Percentiles rank a stretch among this genome's conserved stretches.
Conservation (phyloP, 2,113 vertebrate species). For the Procavia capensis region DNA sequence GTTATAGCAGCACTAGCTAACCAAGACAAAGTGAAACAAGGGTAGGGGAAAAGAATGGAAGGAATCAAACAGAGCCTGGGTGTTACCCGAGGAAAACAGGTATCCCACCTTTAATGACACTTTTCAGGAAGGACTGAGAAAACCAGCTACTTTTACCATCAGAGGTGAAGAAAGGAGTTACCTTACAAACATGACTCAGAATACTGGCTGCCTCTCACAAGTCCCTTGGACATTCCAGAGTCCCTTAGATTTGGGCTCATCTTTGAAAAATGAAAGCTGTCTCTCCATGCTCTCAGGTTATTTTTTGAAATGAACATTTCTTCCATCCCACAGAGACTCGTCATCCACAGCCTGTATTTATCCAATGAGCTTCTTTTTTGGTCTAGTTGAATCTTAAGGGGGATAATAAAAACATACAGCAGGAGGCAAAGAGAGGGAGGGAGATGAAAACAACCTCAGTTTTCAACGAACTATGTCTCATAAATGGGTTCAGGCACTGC, state of each 20-base stretch:
- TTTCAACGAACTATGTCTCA: not conserved
- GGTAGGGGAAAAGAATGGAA: not conserved
- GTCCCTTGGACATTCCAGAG: not conserved
- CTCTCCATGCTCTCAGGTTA: conserved; percentile 14
- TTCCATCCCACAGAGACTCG: not conserved
- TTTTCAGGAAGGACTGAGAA: not conserved
- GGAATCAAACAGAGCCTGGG: not conserved
- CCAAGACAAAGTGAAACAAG: not conserved
- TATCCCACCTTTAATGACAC: not conserved
- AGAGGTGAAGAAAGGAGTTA: not conserved
- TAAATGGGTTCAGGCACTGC: not conserved
- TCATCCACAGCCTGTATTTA: conserved; percentile 46
- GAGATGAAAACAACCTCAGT: not conserved
- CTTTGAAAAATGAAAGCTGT: not conserved
- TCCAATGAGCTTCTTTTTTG: conserved; percentile 57
- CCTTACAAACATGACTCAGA: not conserved
- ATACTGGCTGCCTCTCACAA: not conserved
- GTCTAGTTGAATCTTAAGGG: conserved; percentile 49
- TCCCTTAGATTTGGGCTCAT: not conserved
- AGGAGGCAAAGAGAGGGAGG: not conserved
- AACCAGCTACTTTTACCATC: fast-evolving
- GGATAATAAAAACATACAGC: conserved; percentile 42
- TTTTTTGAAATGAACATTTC: conserved; percentile 59
- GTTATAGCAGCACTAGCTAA: no score
- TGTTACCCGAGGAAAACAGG: not conserved